Base-by-base conservation (phyloP, 2,888 invertebrate species). In the Nomada ruficornis region DNA sequence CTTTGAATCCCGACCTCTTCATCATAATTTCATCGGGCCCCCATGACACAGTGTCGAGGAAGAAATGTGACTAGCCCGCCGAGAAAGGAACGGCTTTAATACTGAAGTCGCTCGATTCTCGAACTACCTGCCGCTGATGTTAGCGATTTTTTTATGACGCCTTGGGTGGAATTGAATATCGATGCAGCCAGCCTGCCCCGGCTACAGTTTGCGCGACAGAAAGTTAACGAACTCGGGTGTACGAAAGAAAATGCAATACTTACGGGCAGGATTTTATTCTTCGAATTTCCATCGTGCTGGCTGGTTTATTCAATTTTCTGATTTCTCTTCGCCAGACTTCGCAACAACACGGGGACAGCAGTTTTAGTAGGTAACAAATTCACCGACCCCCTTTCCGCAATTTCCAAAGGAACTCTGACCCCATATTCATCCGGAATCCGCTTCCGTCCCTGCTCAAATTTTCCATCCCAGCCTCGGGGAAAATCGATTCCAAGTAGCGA, bases 21-120 rank as follows among this genome's bases (percentile, higher is more conserved):
- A 55, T 68, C 77, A 57, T 20, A 67, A 63, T 77, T 77, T 77
- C 67, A 67, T 60, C 67, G 7, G 47, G 54, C 60, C 62, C 44
- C 55, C 62, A 26, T 50, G 77, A 63, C 52, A 52, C 59, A 36
- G 47, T n/a, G 44, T n/a, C 54, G 60, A 9, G 11, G 23, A 50
- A 57, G 50, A 62, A 77, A 62, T n/a, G 64, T 77, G 70, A 54
- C n/a, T 59, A 64, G 52, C 18, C 29, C 13, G 20, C 4, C 73
- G 63, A 36, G 2, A 20, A 44, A 7, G 42, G 23, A 18, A 59
- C 50, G 7, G 57, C 44, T 23, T 55, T 69, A 65, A 62, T 50
- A 26, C 1, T 18, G n/a, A 15, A 20, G 2, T 36, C 50, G 62
- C 36, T 1, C 18, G n/a, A 50, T 59, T 59, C 13, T 47, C 42